phyloP scores from a whole-genome alignment of 2,888 invertebrate genomes.

The Torymus aiolomorphi region DNA sequence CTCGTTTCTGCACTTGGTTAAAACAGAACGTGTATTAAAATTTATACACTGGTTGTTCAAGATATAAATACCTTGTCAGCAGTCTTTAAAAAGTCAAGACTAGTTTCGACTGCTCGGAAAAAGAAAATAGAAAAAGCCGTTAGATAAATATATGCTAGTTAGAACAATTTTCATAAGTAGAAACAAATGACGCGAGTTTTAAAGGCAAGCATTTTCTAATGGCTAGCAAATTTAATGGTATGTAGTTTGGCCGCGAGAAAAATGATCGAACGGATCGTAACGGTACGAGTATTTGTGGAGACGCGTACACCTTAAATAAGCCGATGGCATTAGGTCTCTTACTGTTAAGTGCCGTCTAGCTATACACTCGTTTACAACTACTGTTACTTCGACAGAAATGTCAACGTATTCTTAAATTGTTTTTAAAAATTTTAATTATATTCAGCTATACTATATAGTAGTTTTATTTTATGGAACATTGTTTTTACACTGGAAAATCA shows the following conservation, averaged over 20 bases:
- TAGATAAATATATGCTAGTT: conserved; percentile 31
- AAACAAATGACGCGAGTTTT: conserved; percentile 24
- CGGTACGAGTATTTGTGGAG: conserved; percentile 20
- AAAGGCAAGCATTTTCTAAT: conserved; percentile 32
- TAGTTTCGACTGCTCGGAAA: background rate
- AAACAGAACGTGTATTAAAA: background rate
- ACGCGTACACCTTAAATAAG: conserved; percentile 9
- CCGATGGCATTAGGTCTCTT: conserved; percentile 26
- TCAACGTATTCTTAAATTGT: background rate
- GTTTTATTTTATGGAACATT: too few relatives aligned
- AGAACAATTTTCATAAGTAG: conserved; percentile 44
- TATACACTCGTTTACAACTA: conserved; percentile 30
- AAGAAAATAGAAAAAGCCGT: conserved; percentile 13
- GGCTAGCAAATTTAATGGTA: conserved; percentile 34
- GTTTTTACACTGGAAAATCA: too few relatives aligned
- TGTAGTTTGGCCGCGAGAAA: conserved; percentile 37
- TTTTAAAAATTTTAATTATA: conserved; percentile 11
- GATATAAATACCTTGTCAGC: background rate
- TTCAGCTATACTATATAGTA: background rate
- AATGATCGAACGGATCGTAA: conserved; percentile 33
- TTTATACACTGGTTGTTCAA: background rate
- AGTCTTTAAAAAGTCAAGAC: background rate
- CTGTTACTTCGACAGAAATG: conserved; percentile 24
- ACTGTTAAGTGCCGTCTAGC: conserved; percentile 25
- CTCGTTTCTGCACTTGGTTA: too few relatives aligned